These are phyloP conservation scores for Lasaia peninsularis DNA, from an alignment of 1,140 invertebrate genomes.

Conservation along the genomic window DNA sequence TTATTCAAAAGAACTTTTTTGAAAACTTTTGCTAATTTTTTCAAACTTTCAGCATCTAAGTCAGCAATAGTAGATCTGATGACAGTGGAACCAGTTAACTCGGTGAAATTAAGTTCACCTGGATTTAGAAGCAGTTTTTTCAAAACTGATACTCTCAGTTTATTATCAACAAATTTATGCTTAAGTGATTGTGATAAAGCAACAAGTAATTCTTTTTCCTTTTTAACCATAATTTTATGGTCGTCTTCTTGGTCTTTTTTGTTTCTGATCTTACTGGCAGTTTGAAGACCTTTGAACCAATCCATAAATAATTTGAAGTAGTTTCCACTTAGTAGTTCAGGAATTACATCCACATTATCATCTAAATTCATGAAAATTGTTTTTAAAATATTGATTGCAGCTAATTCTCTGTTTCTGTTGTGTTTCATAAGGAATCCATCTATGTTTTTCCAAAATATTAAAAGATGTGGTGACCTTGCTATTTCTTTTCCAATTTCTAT, in stretches of 20 bases:
- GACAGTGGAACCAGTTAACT: conserved; percentile 81
- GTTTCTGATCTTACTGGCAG: conserved; percentile 63
- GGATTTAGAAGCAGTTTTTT: conserved; percentile 82
- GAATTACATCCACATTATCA: conserved; percentile 68
- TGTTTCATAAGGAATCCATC: conserved; percentile 79
- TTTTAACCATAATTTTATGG: conserved; percentile 76
- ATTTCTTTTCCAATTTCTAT: conserved; percentile 77
- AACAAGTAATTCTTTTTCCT: conserved; percentile 77
- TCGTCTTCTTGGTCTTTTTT: conserved; percentile 68
- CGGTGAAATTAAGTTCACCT: conserved; percentile 84
- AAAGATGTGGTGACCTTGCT: conserved; percentile 63
- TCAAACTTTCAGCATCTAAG: conserved; percentile 79
- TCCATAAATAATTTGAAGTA: conserved; percentile 78
- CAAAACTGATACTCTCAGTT: conserved; percentile 77
- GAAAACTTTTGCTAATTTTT: conserved; percentile 79
- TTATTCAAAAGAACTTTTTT: conserved; percentile 77
- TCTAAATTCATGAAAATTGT: conserved; percentile 72
- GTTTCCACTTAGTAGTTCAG: conserved; percentile 75
- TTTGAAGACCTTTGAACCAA: conserved; percentile 75
- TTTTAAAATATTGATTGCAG: conserved; percentile 75
- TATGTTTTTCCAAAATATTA: conserved; percentile 78
- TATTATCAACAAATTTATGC: conserved; percentile 67
- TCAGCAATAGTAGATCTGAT: conserved; percentile 80
- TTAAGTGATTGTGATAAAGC: conserved; percentile 73
- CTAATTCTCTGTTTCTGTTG: conserved; percentile 79